Percentiles rank a stretch among this genome's conserved stretches.
These are phyloP conservation scores for Epizoanthus rinbou DNA, from an alignment of 92 coral and sea anemone species.

Conservation along the genomic window DNA sequence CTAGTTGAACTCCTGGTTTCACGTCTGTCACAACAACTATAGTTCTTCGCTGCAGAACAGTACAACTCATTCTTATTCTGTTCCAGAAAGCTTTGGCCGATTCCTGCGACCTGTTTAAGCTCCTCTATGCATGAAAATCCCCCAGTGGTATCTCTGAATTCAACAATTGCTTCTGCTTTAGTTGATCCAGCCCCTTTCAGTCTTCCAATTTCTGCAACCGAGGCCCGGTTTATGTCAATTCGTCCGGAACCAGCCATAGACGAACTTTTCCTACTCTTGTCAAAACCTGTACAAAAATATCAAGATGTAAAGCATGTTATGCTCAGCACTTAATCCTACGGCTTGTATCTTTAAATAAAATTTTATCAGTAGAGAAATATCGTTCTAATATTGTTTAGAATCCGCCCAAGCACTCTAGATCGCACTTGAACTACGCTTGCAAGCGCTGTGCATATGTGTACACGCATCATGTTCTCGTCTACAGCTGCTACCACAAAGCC, in stretches of 20 bases:
- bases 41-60: conserved; percentile 68
- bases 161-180: conserved; percentile 86
- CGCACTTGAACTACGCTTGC: conserved; percentile 10
- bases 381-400: conserved; percentile 6
- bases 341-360: no score
- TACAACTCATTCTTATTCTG: conserved; percentile 70
- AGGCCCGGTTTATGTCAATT: conserved; percentile 89
- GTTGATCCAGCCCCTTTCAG: conserved; percentile 90
- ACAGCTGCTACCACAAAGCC: conserved; percentile 34
- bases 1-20: conserved; percentile 79
- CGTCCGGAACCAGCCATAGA: conserved; percentile 88
- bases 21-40: conserved; percentile 46
- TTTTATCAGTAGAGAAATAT: background rate
- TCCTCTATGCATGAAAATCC: conserved; percentile 87
- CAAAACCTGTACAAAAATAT: conserved; percentile 27
- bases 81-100: conserved; percentile 81
- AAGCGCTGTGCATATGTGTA: background rate
- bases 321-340: background rate
- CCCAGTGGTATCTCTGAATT: conserved; percentile 86
- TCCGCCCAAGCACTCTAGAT: background rate
- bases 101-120: conserved; percentile 82
- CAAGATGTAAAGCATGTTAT: background rate
- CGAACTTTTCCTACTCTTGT: conserved; percentile 27
- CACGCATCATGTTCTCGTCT: conserved; percentile 8
- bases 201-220: conserved; percentile 79